Conservation (phyloP, 2,797 vertebrate genomes). For the Gymnoscopelus microlampas region DNA sequence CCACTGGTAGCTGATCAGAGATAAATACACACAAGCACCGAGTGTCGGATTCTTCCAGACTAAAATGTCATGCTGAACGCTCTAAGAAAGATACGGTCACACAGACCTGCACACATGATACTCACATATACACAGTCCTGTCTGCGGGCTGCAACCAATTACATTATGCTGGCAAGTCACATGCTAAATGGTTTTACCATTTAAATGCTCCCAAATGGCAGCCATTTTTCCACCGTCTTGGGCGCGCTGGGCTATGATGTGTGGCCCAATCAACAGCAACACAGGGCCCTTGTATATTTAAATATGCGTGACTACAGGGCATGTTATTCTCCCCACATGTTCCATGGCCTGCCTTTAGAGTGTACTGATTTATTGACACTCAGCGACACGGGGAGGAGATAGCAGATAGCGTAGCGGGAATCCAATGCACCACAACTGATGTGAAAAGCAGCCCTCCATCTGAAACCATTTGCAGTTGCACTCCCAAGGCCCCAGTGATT, state of each 20-base stretch:
- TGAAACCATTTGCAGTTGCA: conserved; percentile 72
- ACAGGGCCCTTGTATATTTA: conserved; percentile 69
- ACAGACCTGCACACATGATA: conserved; percentile 4
- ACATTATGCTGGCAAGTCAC: conserved; percentile 55
- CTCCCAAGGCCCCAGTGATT: conserved; percentile 71
- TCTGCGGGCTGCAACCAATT: conserved; percentile 56
- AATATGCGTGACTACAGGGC: conserved; percentile 72
- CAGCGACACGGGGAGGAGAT: conserved; percentile 70
- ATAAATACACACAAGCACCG: conserved; percentile 11
- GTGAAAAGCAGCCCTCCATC: conserved; percentile 77
- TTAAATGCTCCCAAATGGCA: conserved; percentile 68
- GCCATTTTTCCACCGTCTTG: conserved; percentile 56
- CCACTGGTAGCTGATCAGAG: neutral
- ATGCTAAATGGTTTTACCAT: conserved; percentile 68
- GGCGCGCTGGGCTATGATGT: conserved; percentile 46
- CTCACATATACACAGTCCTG: conserved; percentile 28
- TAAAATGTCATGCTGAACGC: too few relatives aligned
- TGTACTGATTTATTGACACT: conserved; percentile 79
- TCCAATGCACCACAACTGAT: conserved; percentile 72
- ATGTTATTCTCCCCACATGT: conserved; percentile 79
- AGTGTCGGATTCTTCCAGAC: too few relatives aligned
- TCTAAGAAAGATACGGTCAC: neutral
- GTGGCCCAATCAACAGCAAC: conserved; percentile 68
- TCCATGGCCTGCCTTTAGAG: conserved; percentile 58
- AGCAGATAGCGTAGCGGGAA: conserved; percentile 69